phyloP scores from a whole-genome alignment of 2,113 vertebrate genomes.

The Philantomba maxwellii region DNA sequence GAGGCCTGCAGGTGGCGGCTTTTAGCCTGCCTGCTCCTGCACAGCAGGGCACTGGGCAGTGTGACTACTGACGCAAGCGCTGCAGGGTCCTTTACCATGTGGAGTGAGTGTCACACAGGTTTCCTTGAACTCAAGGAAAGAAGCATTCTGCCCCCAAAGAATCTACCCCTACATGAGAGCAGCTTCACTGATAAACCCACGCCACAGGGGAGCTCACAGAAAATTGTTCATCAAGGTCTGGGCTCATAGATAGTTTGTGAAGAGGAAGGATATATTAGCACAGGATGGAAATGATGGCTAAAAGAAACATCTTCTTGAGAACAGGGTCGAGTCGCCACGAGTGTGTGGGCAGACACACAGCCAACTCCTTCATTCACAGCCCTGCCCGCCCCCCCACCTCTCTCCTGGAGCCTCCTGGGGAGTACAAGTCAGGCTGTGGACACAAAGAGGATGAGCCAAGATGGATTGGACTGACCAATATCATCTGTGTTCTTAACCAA shows the following conservation, averaged over 20 bases:
- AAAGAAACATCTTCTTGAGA: background rate
- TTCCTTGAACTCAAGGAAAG: background rate
- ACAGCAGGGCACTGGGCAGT: constrained; percentile 63
- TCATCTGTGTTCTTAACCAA: background rate
- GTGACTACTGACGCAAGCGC: constrained; percentile 59
- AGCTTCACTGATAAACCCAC: background rate
- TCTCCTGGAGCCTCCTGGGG: background rate
- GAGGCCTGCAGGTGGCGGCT: constrained; percentile 55
- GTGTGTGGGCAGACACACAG: background rate
- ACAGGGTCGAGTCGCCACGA: background rate
- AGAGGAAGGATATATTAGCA: background rate
- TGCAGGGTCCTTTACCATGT: constrained; percentile 19
- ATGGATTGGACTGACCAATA: background rate
- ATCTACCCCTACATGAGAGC: background rate
- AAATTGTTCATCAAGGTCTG: background rate
- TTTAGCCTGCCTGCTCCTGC: constrained; percentile 49
- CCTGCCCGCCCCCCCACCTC: no score
- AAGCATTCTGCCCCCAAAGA: background rate
- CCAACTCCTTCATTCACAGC: background rate
- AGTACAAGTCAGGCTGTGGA: background rate
- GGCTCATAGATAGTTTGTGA: background rate
- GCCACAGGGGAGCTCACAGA: fast-evolving
- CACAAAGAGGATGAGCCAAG: background rate
- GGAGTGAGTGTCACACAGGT: background rate
- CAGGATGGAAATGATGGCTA: background rate